Evolutionary conservation across 2,113 vertebrate species (phyloP), one percentile per base, ranked within the genome.

Genomic region (Pseudorectes ferrugineus): DNA sequence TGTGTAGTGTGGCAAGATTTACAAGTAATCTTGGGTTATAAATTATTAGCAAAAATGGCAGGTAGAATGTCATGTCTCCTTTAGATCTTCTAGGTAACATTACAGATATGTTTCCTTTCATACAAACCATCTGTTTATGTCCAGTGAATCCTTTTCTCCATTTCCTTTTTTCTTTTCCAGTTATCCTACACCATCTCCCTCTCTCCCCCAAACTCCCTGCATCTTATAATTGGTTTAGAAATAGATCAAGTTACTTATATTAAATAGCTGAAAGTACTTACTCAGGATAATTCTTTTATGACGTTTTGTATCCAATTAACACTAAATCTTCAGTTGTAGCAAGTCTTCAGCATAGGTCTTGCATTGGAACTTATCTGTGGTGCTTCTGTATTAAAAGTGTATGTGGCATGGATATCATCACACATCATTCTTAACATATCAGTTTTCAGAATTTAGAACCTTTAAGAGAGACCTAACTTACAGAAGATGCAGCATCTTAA

Each of bases 191-290:
- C 19, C 21, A 49, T 16, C 8, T 88, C 31, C 15, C 31, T 61
- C 62, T 85, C 33, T 88, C 4, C 6, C 24, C 5, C 48, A 88
- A 67, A 82, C 14, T 78, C 48, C 33, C 36, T 52, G 48, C 28
- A 78, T 21, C 3, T 85, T 92, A 58, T 82, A 94, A 93, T 68
- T 68, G 58, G 54, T 70, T 96, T 94, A 94, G 40, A 78, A 92
- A 94, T 45, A 92, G 43, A 78, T 91, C 36, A 81, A 84, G 66
- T 68, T 82, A 78, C 36, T 78, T 78, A 36, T 29, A 55, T 81
- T 85, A 87, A 65, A 82, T 81, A 93, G n/a, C 66, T 78, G 42
- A 89, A 85, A 85, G 54, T 93, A 91, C 70, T 93, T 80, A 75
- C 43, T 76, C 25, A 48, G 54, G 57, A 49, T 92, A 81, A 95